A percentile compares a stretch with the other conserved stretches of the same genome.
Conservation (phyloP, 2,113 vertebrate genomes). For the Hippocampus guttulatus region DNA sequence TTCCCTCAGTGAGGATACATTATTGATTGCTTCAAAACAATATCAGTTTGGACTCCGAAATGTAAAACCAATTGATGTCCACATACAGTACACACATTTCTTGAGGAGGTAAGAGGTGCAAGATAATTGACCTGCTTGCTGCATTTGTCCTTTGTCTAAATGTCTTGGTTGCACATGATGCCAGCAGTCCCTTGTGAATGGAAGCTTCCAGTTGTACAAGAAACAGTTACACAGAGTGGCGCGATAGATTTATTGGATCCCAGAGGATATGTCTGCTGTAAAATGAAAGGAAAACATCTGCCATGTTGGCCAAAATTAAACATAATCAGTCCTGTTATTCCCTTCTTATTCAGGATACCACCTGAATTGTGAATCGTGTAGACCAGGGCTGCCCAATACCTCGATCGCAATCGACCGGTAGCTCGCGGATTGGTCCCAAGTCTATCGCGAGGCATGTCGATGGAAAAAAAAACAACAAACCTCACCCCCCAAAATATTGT, state of each 20-base stretch:
- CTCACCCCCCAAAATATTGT: no score
- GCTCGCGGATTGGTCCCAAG: no score
- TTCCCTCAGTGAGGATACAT: not conserved
- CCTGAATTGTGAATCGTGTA: no score
- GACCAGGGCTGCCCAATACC: no score
- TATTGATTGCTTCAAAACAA: not conserved
- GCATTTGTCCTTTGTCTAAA: slow-evolving; percentile 33
- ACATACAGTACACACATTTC: not conserved
- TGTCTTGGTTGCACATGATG: slow-evolving; percentile 43
- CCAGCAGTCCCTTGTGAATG: slow-evolving; percentile 33
- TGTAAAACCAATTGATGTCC: not conserved
- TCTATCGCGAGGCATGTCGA: no score
- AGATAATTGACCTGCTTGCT: slow-evolving; percentile 21
- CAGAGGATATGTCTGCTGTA: slow-evolving; percentile 15
- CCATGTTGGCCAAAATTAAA: slow-evolving; percentile 28
- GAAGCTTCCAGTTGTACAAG: slow-evolving; percentile 25
- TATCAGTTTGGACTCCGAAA: not conserved
- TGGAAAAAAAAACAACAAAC: no score
- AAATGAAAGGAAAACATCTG: slow-evolving; percentile 15
- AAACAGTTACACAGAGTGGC: slow-evolving; percentile 45
- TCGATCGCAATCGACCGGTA: no score
- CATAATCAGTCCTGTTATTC: slow-evolving; percentile 31
- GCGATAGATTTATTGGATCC: slow-evolving; percentile 34
- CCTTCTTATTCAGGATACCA: no score
- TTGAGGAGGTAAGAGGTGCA: slow-evolving; percentile 20